Evolutionary conservation across 2,113 vertebrate species (phyloP).

Genomic region (Rhizomys pruinosus): DNA sequence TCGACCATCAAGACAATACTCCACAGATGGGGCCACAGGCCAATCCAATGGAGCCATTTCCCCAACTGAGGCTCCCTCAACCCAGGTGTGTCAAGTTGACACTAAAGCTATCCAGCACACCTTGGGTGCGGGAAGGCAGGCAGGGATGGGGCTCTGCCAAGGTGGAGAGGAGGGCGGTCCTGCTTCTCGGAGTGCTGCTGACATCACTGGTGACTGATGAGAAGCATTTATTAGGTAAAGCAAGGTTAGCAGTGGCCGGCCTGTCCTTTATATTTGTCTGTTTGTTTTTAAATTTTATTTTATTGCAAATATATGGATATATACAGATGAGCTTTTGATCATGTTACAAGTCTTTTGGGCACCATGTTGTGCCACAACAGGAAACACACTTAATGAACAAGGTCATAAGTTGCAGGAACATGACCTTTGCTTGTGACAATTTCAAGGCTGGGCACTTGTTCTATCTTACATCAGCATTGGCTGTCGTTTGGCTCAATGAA

Average conservation of each 20-base stretch:
- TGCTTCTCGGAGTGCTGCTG: neutral
- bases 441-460: neutral
- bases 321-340: neutral
- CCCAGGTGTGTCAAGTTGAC: too few relatives aligned
- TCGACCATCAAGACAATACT: too few relatives aligned
- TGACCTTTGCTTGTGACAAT: neutral
- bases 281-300: too few relatives aligned
- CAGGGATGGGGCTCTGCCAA: fast-evolving
- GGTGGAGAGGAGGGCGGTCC: neutral
- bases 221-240: fast-evolving
- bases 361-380: neutral
- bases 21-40: too few relatives aligned
- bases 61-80: too few relatives aligned
- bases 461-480: neutral
- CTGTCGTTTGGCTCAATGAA: neutral
- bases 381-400: neutral
- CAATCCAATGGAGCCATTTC: too few relatives aligned
- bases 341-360: neutral
- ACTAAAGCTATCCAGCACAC: too few relatives aligned
- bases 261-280: too few relatives aligned
- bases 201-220: too few relatives aligned
- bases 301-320: neutral
- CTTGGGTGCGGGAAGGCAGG: neutral
- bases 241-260: fast-evolving
- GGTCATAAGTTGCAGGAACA: fast-evolving